Conservation (phyloP, 2,797 vertebrate species). For the Dendrocincla tyrannina region DNA sequence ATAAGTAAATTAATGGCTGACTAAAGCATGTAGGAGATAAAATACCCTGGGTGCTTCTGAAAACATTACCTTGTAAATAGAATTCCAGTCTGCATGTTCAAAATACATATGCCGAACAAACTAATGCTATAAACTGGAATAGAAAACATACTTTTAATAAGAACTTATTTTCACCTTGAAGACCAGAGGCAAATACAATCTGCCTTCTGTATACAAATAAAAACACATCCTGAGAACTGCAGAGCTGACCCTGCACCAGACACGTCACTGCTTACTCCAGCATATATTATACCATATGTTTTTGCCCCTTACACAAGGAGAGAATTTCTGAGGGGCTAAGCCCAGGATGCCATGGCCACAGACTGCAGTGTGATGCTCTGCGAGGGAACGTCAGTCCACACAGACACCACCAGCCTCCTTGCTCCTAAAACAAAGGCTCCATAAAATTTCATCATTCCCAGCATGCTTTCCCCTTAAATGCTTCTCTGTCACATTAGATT, state of each 20-base stretch:
- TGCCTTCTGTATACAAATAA: neutral
- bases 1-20: conserved; percentile 3
- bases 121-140: neutral
- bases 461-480: neutral
- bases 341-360: accelerated
- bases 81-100: neutral
- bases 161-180: neutral
- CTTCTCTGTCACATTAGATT: neutral
- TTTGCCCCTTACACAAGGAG: neutral
- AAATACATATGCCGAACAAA: neutral
- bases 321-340: neutral
- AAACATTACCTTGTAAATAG: neutral
- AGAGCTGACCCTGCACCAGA: neutral
- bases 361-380: neutral
- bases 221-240: neutral
- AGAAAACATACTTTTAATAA: neutral
- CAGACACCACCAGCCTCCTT: neutral
- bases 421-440: neutral
- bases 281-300: accelerated
- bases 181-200: neutral
- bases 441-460: neutral
- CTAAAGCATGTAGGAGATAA: neutral
- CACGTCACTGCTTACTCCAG: neutral
- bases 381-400: accelerated
- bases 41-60: neutral